Percentiles rank a stretch among this genome's conserved stretches.
phyloP scores from a whole-genome alignment of 2,797 vertebrate species.

The Anolis apletophallus region DNA sequence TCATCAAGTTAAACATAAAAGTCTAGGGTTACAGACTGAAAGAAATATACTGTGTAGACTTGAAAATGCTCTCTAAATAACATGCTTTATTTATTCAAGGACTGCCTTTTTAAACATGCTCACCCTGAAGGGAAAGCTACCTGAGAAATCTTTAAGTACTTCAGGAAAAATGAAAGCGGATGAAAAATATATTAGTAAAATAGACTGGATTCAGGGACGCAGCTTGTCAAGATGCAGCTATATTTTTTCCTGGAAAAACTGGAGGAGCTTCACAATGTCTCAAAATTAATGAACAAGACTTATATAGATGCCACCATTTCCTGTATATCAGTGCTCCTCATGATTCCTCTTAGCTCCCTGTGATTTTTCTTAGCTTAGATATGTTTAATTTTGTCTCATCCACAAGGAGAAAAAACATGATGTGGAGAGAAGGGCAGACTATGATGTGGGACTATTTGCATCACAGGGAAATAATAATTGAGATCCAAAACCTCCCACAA shows the following conservation, averaged over 20 bases:
- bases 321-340: slow-evolving; percentile 33
- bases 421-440: slow-evolving; percentile 9
- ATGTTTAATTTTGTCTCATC: slow-evolving; percentile 19
- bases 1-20: background rate
- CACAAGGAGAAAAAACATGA: background rate
- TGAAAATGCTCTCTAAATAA: slow-evolving; percentile 48
- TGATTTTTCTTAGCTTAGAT: slow-evolving; percentile 13
- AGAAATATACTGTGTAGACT: slow-evolving; percentile 45
- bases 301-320: background rate
- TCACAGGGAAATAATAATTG: slow-evolving; percentile 79
- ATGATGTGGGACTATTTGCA: slow-evolving; percentile 63
- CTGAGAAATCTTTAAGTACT: slow-evolving; percentile 47
- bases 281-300: background rate
- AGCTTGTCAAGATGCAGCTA: slow-evolving; percentile 30
- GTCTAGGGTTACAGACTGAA: slow-evolving; percentile 50
- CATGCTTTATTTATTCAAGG: slow-evolving; percentile 56
- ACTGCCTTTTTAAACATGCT: slow-evolving; percentile 15
- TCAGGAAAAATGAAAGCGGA: slow-evolving; percentile 48
- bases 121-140: slow-evolving; percentile 43
- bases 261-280: background rate
- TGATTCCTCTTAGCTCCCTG: background rate
- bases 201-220: background rate
- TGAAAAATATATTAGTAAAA: slow-evolving; percentile 60
- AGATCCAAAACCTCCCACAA: slow-evolving; percentile 82
- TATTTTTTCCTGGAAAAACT: rapidly evolving